phyloP scores from a whole-genome alignment of 2,888 invertebrate species.

The Erannis defoliaria region DNA sequence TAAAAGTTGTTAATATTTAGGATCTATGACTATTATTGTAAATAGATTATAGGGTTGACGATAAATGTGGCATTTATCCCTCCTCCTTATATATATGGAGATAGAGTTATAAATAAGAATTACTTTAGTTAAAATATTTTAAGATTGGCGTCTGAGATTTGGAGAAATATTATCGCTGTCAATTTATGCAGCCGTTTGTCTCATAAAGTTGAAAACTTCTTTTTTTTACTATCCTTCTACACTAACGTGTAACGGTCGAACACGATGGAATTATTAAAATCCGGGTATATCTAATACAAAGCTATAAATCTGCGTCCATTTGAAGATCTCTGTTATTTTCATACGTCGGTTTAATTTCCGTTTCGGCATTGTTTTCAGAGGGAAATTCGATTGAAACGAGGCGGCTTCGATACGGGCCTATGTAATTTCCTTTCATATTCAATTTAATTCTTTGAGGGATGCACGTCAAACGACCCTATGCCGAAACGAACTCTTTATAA shows the following conservation, averaged over 20 bases:
- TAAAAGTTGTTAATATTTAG: background rate
- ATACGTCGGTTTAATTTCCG: conserved; percentile 82
- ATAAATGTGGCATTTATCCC: too few species aligned
- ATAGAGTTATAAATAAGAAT: conserved; percentile 32
- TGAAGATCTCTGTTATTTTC: conserved; percentile 70
- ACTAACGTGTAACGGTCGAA: too few species aligned
- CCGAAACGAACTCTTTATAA: conserved; percentile 61
- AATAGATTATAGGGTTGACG: background rate
- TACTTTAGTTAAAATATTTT: conserved; percentile 20
- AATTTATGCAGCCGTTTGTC: background rate
- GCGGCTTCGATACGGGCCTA: conserved; percentile 73
- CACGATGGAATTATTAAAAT: background rate
- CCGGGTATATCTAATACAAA: conserved; percentile 27
- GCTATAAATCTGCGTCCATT: conserved; percentile 65
- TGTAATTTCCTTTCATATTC: conserved; percentile 82
- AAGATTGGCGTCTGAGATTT: too few species aligned
- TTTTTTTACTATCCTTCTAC: too few species aligned
- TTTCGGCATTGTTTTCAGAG: conserved; percentile 78
- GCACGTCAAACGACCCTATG: conserved; percentile 64
- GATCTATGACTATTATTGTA: background rate
- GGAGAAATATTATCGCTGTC: background rate
- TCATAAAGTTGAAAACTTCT: background rate
- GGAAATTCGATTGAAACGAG: conserved; percentile 78
- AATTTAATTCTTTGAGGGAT: conserved; percentile 78
- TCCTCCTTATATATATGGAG: conserved; percentile 20